These are phyloP conservation scores for Chanos chanos DNA, from an alignment of 2,797 vertebrate genomes.

Conservation along the genomic window DNA sequence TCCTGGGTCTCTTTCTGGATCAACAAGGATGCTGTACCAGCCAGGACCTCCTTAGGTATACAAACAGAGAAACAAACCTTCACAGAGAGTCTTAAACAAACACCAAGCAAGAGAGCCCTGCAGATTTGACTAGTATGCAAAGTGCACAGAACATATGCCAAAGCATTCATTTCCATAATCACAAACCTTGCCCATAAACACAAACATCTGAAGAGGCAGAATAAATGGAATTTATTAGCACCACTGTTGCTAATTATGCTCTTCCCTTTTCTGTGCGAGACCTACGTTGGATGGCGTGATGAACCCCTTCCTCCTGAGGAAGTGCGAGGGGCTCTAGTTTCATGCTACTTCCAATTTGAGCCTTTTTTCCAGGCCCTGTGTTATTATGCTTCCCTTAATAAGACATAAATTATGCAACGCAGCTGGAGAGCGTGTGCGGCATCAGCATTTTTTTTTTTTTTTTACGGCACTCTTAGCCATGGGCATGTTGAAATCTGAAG, in stretches of 20 bases:
- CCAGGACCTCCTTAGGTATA: constrained; percentile 93
- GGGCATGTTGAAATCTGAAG: constrained; percentile 41
- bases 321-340: no score
- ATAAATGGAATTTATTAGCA: constrained; percentile 46
- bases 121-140: not conserved
- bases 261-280: constrained; percentile 32
- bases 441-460: constrained; percentile 60
- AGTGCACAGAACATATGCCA: not conserved
- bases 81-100: not conserved
- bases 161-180: constrained; percentile 13
- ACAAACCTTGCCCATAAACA: constrained; percentile 27
- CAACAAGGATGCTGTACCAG: constrained; percentile 97
- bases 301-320: constrained; percentile 27
- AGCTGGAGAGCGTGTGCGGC: constrained; percentile 52
- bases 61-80: not conserved
- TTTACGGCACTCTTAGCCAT: constrained; percentile 38
- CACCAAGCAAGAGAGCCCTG: not conserved
- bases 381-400: constrained; percentile 60
- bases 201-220: constrained; percentile 16
- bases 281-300: constrained; percentile 25
- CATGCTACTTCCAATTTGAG: no score
- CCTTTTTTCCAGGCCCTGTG: constrained; percentile 39
- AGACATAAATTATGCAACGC: constrained; percentile 70
- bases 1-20: constrained; percentile 99
- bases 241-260: constrained; percentile 48